These are phyloP conservation scores for Aythya baeri DNA, from an alignment of 2,113 vertebrate species.

Conservation along the genomic window DNA sequence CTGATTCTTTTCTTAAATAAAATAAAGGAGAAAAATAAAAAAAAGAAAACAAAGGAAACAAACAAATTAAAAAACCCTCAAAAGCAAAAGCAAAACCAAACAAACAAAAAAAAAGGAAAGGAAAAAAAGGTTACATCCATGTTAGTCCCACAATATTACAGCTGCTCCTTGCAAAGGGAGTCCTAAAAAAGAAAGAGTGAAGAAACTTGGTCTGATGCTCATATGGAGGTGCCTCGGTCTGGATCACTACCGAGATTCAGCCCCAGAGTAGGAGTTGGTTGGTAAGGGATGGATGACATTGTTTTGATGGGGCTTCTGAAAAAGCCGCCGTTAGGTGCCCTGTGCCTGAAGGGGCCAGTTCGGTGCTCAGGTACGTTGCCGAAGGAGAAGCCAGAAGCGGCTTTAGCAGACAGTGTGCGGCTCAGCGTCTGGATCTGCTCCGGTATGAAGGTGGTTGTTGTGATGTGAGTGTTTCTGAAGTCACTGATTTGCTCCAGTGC, in stretches of 20 bases:
- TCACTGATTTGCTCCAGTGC: constrained; percentile 99
- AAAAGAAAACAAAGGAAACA: not conserved
- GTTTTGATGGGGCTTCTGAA: constrained; percentile 99
- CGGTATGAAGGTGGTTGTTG: constrained; percentile 99
- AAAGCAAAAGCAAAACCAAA: not conserved
- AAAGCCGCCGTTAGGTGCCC: constrained; percentile 97
- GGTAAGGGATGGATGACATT: constrained; percentile 99
- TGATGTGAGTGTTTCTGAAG: constrained; percentile 99
- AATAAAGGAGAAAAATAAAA: not conserved
- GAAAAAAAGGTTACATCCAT: constrained; percentile 80
- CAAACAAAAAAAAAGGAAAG: not conserved
- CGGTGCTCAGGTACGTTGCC: constrained; percentile 94
- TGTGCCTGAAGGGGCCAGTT: constrained; percentile 97
- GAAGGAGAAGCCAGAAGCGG: constrained; percentile 95
- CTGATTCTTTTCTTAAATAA: constrained; percentile 69
- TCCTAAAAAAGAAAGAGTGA: constrained; percentile 78
- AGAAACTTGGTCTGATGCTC: constrained; percentile 75
- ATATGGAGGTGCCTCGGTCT: constrained; percentile 99
- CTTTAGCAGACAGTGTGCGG: constrained; percentile 97
- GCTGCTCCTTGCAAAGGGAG: constrained; percentile 82
- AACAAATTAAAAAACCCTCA: not conserved
- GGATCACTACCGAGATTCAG: constrained; percentile 97
- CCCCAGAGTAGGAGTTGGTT: constrained; percentile 95
- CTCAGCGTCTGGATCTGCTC: constrained; percentile 99
- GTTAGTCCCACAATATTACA: constrained; percentile 85